These are phyloP conservation scores for Chondrosia reniformis DNA, from an alignment of 37 sponge, comb jelly and placozoan species.

Conservation along the genomic window DNA sequence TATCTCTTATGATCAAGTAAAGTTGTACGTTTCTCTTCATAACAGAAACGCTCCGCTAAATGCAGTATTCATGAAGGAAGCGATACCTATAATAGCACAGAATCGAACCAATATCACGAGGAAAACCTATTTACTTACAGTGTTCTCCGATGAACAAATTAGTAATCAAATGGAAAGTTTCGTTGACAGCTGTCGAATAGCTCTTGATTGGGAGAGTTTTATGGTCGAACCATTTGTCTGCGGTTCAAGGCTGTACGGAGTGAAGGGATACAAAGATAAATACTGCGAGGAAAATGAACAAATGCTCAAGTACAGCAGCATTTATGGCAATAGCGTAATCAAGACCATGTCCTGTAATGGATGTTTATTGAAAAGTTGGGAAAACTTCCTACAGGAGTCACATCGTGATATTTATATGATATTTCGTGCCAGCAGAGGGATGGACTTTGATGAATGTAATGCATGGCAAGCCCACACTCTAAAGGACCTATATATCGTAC, in stretches of 20 bases:
- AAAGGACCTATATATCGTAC: too few species aligned
- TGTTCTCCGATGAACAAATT: neutral
- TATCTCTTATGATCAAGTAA: too few species aligned
- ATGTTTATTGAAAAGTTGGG: neutral
- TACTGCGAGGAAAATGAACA: neutral
- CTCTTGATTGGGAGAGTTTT: neutral
- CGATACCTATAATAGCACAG: too few species aligned
- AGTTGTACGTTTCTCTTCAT: too few species aligned
- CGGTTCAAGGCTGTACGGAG: conserved; percentile 13
- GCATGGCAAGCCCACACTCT: too few species aligned
- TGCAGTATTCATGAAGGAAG: too few species aligned
- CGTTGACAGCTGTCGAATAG: neutral
- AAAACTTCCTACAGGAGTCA: neutral
- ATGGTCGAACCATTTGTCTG: conserved; percentile 1
- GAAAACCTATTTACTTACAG: too few species aligned
- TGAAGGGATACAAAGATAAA: neutral
- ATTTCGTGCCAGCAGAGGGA: neutral
- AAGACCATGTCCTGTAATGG: neutral
- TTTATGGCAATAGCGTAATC: neutral
- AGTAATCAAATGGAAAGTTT: neutral
- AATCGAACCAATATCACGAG: too few species aligned
- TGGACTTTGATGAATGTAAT: conserved; percentile 7
- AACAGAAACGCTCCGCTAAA: too few species aligned
- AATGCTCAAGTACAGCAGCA: neutral
- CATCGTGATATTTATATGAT: neutral